Base-by-base conservation (phyloP, 2,113 vertebrate species). In the Myotis davidii region DNA sequence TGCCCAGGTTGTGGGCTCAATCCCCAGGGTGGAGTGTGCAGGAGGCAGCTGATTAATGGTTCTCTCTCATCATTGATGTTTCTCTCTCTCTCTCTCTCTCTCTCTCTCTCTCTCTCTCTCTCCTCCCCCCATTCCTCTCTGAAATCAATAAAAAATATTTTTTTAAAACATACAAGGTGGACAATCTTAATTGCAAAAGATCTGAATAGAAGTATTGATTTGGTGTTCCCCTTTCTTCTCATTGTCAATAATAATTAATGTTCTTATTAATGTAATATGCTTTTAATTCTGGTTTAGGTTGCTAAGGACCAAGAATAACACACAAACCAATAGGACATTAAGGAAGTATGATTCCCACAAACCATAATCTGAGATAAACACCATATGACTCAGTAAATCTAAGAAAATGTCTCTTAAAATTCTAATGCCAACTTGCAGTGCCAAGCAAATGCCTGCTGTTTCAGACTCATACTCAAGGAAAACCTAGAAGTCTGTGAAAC, bases 331-430 rank as follows among this genome's bases (percentile, higher is more conserved):
- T 54, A 96, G 42, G 87, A 65, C 72, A 67, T 74, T 89, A 96
- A 96, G 50, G 42, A 96, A 91, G 14, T 94, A 90, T 0, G 56
- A 16, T 96, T 85, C 34, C 93, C 85, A 76, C 54, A 90, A 74
- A 67, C 61, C 61, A 87, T 94, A 94, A 95, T 95, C 93, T 34
- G 88, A 94, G 74, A 96, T 92, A 96, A 97, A 97, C 85, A 94
- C 78, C 83, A 67, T 52, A 92, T 96, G 93, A 94, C 94, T 94
- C 88, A 91, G 54, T 91, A 96, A 95, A 94, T 92, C 91, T 96
- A 90, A 77, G 64, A 88, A 96, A 95, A 97, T 84, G 50, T 88
- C 93, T 96, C 96, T 92, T 96, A 95, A 96, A 97, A 92, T 27
- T 73, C 61, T 54, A 64, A 96, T 88, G 97, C 78, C 94, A 97